phyloP scores from a whole-genome alignment of 1,140 invertebrate species.

The Bombus impatiens region DNA sequence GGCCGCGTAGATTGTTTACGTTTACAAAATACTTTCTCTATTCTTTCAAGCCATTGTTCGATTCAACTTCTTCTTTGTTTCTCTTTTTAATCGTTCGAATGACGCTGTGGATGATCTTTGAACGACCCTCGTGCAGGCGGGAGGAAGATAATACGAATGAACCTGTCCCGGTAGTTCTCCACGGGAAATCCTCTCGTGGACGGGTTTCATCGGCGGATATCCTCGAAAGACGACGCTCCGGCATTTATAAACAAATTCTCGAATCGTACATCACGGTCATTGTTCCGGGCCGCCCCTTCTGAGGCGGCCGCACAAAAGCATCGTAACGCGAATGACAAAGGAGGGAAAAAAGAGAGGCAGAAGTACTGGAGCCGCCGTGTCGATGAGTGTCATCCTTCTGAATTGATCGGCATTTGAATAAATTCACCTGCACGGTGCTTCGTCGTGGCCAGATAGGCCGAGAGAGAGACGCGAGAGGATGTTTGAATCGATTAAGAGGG shows the following conservation, averaged over 20 bases:
- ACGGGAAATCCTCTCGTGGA: slow-evolving; percentile 46
- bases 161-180: slow-evolving; percentile 32
- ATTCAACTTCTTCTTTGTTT: too few species aligned
- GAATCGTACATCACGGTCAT: slow-evolving; percentile 74
- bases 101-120: slow-evolving; percentile 22
- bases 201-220: slow-evolving; percentile 53
- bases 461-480: slow-evolving; percentile 43
- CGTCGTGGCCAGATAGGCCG: slow-evolving; percentile 24
- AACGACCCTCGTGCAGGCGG: slow-evolving; percentile 39
- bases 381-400: slow-evolving; percentile 66
- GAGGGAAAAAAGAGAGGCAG: slow-evolving; percentile 47
- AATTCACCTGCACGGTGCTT: slow-evolving; percentile 70
- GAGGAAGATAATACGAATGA: slow-evolving; percentile 38
- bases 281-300: slow-evolving; percentile 58
- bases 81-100: neutral
- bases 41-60: neutral
- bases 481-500: slow-evolving; percentile 34
- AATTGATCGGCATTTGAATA: slow-evolving; percentile 74
- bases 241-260: slow-evolving; percentile 75
- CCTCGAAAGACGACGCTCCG: slow-evolving; percentile 56
- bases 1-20: neutral
- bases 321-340: slow-evolving; percentile 63
- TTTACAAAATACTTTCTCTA: neutral
- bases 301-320: slow-evolving; percentile 53
- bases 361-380: slow-evolving; percentile 42